phyloP scores from a whole-genome alignment of 2,888 invertebrate genomes.

The Luffia ferchaultella region DNA sequence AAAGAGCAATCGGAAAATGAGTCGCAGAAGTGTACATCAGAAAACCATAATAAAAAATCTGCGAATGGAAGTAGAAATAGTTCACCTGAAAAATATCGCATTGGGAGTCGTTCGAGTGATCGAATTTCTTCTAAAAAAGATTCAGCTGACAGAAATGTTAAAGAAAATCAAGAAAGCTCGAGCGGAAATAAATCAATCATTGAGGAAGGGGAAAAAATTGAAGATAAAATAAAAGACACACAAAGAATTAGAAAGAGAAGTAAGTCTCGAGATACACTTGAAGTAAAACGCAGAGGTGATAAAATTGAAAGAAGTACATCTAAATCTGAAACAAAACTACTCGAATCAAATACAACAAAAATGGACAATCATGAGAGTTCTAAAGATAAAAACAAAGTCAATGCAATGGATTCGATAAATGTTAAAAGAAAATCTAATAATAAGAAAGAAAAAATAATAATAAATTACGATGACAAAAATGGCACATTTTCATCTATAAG shows the following conservation, averaged over 20 bases:
- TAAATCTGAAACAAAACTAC: background rate
- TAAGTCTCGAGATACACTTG: constrained; percentile 1
- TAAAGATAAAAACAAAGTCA: background rate
- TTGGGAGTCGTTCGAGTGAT: too few relatives aligned
- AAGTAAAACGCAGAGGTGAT: background rate
- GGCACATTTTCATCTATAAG: constrained; percentile 53
- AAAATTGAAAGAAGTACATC: constrained; percentile 3
- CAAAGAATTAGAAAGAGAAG: background rate
- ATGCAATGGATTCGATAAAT: background rate
- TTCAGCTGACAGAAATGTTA: background rate
- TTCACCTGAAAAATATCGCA: too few relatives aligned
- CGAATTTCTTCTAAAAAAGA: too few relatives aligned
- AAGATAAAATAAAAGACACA: too few relatives aligned
- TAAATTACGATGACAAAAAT: constrained; percentile 57
- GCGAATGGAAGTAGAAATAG: too few relatives aligned
- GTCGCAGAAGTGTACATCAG: too few relatives aligned
- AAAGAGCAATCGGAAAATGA: too few relatives aligned
- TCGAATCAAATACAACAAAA: background rate
- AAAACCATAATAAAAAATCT: too few relatives aligned
- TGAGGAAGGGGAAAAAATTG: too few relatives aligned
- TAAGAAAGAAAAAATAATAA: constrained; percentile 42
- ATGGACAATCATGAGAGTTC: background rate
- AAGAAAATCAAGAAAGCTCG: constrained; percentile 1
- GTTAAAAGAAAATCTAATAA: constrained; percentile 17
- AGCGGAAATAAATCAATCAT: too few relatives aligned